Evolutionary conservation across 2,888 invertebrate species (phyloP).

Genomic region (Rapana venosa): DNA sequence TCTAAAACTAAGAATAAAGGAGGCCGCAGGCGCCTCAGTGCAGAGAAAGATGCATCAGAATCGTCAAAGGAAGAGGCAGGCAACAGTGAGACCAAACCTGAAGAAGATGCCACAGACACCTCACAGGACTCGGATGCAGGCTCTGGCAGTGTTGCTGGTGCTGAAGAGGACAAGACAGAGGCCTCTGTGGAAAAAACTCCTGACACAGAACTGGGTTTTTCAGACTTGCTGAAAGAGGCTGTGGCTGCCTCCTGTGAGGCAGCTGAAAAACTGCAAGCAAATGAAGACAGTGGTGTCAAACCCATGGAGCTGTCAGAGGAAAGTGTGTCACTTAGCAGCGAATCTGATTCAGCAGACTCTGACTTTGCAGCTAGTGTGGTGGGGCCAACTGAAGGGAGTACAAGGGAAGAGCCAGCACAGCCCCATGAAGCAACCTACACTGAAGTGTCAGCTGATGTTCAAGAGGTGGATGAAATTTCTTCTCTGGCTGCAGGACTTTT

Average conservation of each 20-base stretch:
- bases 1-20: constrained; percentile 17
- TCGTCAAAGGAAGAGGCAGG: constrained; percentile 42
- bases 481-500: constrained; percentile 81
- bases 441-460: constrained; percentile 6
- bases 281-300: background rate
- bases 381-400: background rate
- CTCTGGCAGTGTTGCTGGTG: constrained; percentile 33
- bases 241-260: background rate
- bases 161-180: constrained; percentile 36
- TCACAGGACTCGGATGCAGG: constrained; percentile 40
- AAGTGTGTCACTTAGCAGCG: background rate
- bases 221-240: background rate
- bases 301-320: constrained; percentile 11
- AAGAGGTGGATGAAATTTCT: constrained; percentile 56
- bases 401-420: background rate
- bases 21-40: constrained; percentile 7
- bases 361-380: constrained; percentile 29
- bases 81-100: constrained; percentile 5
- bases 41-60: constrained; percentile 43
- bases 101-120: constrained; percentile 27
- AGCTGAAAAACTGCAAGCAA: background rate
- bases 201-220: constrained; percentile 20
- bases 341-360: constrained; percentile 38
- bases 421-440: constrained; percentile 18
- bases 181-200: constrained; percentile 32